Conservation (phyloP, 1,140 invertebrate species). For the Manduca sexta region DNA sequence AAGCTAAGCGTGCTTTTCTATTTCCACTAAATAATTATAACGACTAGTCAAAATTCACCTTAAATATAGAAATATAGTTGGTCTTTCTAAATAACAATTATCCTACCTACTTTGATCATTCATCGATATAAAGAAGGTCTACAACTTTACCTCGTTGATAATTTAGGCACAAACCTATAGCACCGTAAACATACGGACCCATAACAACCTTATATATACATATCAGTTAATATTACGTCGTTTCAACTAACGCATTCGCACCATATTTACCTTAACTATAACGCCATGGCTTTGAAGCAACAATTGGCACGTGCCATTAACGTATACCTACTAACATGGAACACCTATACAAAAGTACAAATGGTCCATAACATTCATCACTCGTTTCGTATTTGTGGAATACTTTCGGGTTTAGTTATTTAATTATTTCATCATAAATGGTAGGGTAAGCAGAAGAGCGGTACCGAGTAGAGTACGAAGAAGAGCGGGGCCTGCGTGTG, state of each 20-base stretch:
- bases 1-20: background rate
- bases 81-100: background rate
- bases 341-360: no score
- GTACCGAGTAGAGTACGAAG: constrained; percentile 11
- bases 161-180: constrained; percentile 37
- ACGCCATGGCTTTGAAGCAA: no score
- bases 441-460: constrained; percentile 15
- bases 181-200: constrained; percentile 25
- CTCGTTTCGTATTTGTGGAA: background rate
- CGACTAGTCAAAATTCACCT: constrained; percentile 2
- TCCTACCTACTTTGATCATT: background rate
- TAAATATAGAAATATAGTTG: constrained; percentile 2
- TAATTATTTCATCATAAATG: constrained; percentile 20
- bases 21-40: background rate
- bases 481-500: no score
- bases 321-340: no score
- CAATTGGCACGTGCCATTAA: no score
- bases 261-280: no score
- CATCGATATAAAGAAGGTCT: background rate
- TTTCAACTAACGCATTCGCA: background rate
- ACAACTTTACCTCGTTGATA: constrained; percentile 19
- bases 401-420: background rate
- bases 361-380: background rate
- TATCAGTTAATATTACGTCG: background rate
- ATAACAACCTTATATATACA: background rate